phyloP scores from a whole-genome alignment of 1,140 invertebrate species.

The silkworm (Bombyx mori) region DNA sequence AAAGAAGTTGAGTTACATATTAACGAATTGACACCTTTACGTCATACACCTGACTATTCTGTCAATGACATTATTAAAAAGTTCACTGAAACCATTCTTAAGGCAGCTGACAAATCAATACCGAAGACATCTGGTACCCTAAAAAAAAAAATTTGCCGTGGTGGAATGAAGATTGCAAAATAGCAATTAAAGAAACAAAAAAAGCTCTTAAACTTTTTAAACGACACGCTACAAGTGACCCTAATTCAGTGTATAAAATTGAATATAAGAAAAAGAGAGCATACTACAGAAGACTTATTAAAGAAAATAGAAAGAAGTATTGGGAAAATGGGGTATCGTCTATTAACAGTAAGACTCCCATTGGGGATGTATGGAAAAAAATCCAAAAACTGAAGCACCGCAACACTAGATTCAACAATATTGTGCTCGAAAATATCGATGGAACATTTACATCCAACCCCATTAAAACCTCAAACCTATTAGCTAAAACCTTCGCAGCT shows the following conservation, averaged over 20 bases:
- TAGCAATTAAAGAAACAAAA: conserved; percentile 25
- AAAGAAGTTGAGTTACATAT: conserved; percentile 18
- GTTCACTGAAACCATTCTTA: conserved; percentile 21
- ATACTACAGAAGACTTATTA: no score
- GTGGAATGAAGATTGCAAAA: conserved; percentile 36
- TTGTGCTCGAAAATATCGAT: conserved; percentile 13
- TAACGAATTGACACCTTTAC: conserved; percentile 2
- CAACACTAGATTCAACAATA: conserved; percentile 11
- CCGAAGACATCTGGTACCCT: conserved; percentile 18
- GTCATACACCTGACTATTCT: neutral
- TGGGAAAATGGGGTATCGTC: no score
- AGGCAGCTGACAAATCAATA: conserved; percentile 26
- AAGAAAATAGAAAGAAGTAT: no score
- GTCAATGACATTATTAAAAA: conserved; percentile 21
- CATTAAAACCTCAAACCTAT: conserved; percentile 21
- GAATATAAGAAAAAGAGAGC: no score
- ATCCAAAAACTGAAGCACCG: no score
- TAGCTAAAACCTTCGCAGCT: conserved; percentile 24
- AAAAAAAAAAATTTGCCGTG: conserved; percentile 28
- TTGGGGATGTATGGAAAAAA: no score
- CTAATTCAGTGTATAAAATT: no score
- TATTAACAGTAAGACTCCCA: no score
- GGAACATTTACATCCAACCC: conserved; percentile 11
- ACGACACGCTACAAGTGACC: no score
- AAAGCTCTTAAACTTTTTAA: no score